Base-by-base conservation (phyloP, 2,888 invertebrate genomes). In the Argyresthia albistria region DNA sequence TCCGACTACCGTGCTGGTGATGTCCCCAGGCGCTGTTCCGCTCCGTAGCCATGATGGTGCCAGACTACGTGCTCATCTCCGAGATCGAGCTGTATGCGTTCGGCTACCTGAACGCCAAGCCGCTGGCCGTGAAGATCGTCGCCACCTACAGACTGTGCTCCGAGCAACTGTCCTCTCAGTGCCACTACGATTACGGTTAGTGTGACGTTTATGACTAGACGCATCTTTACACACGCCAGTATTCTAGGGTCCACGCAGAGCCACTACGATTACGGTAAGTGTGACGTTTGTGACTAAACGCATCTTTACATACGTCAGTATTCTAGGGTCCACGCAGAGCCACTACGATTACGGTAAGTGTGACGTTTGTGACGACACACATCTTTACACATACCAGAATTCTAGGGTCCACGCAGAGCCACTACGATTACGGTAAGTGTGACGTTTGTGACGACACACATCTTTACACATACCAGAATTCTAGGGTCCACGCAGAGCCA, bases 11-110 rank as follows among this genome's bases (percentile, higher is more conserved):
- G 6, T 4, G 25, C 3, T 4, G 43, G 25, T 12, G n/a, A 4
- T 39, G 53, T 54, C 69, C 72, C 0, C 61, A 93, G 92, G 96
- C 96, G 0, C 83, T 97, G 39, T 97, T 97, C 89, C 91, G 97
- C 57, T 96, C 97, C 0, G 97, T 98, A 42, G 97, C 97, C 10
- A 98, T 98, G 97, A 97, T 97, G 97, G 97, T 97, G 14, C 98
- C 98, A 0, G 97, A 98, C 78, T 97, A 97, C 71, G 97, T 96
- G 15, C 80, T 98, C 49, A 98, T 98, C 66, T 95, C 97, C 0
- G 97, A 98, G 86, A 97, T 97, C 56, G 96, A 96, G 52, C 80
- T 98, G 45, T 98, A 97, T 68, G 97, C 98, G 0, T 96, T 92
- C 70, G 98, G 98, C 2, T 98, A 97, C 72, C 89, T 97, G 53